These are phyloP conservation scores for Poeciliopsis paucimaculata DNA, from an alignment of 2,797 vertebrate species.

Conservation along the genomic window DNA sequence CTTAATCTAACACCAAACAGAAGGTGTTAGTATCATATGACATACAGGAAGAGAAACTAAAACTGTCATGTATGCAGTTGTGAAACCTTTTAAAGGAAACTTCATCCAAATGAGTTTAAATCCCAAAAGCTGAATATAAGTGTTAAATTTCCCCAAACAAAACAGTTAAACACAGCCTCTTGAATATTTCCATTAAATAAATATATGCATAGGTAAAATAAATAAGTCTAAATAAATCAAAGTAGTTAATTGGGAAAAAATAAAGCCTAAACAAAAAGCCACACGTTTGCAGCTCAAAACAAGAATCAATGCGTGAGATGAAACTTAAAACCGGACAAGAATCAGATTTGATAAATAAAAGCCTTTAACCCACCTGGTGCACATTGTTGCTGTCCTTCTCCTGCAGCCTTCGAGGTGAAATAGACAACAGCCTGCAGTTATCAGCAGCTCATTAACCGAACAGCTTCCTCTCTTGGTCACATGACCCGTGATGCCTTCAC, in stretches of 20 bases:
- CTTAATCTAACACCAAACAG: background rate
- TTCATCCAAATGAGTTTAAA: slow-evolving; percentile 5
- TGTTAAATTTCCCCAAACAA: slow-evolving; percentile 10
- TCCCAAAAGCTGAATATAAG: slow-evolving; percentile 7
- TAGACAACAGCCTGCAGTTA: background rate
- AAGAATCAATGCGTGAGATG: background rate
- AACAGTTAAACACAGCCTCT: background rate
- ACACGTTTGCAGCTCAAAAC: background rate
- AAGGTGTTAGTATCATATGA: slow-evolving; percentile 33
- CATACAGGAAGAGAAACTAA: slow-evolving; percentile 11
- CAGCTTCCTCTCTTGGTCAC: slow-evolving; percentile 36
- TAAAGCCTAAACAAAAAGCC: background rate
- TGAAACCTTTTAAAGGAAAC: slow-evolving; percentile 3
- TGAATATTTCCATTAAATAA: background rate
- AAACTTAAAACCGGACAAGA: rapidly evolving
- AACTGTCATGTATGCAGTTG: slow-evolving; percentile 5
- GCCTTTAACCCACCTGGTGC: slow-evolving; percentile 55
- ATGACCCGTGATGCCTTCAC: slow-evolving; percentile 54
- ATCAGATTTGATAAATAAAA: rapidly evolving
- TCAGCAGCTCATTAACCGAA: background rate
- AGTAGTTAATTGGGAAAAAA: background rate
- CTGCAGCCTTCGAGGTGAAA: slow-evolving; percentile 25
- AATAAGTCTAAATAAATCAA: background rate
- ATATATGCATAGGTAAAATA: background rate
- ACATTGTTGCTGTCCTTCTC: slow-evolving; percentile 48